A percentile compares a stretch with the other conserved stretches of the same genome.
These are phyloP conservation scores for Edolisoma coerulescens DNA, from an alignment of 2,113 vertebrate species.

Conservation along the genomic window DNA sequence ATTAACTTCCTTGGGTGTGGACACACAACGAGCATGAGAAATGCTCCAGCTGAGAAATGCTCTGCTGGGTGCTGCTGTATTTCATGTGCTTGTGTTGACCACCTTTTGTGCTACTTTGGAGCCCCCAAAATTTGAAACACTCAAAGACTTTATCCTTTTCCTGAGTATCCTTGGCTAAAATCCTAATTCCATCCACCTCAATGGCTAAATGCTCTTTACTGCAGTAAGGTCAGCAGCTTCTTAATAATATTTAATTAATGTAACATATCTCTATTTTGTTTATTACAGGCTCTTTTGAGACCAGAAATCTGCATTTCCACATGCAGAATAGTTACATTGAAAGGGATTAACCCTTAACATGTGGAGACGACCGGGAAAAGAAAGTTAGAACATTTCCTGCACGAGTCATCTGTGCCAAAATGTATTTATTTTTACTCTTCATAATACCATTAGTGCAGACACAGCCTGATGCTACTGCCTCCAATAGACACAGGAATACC, in stretches of 20 bases:
- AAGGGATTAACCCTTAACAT: background rate
- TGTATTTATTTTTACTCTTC: background rate
- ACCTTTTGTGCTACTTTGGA: background rate
- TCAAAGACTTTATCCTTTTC: background rate
- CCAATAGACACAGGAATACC: background rate
- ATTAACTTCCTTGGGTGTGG: background rate
- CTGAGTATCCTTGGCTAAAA: background rate
- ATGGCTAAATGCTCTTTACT: background rate
- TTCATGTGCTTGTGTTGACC: background rate
- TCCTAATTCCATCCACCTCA: background rate
- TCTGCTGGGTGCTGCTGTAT: background rate
- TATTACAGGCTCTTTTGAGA: background rate
- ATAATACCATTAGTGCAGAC: background rate
- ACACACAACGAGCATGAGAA: fast-evolving
- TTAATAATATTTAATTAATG: background rate
- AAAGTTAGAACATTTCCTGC: background rate
- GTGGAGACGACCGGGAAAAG: background rate
- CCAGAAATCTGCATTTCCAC: background rate
- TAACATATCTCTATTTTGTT: background rate
- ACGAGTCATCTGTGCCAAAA: background rate
- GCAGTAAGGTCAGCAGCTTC: background rate
- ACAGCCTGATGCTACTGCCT: background rate
- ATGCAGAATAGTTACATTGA: background rate
- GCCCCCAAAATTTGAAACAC: background rate
- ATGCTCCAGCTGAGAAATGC: background rate